Base-by-base conservation (phyloP, 2,888 invertebrate species). In the Anaspis maculata region DNA sequence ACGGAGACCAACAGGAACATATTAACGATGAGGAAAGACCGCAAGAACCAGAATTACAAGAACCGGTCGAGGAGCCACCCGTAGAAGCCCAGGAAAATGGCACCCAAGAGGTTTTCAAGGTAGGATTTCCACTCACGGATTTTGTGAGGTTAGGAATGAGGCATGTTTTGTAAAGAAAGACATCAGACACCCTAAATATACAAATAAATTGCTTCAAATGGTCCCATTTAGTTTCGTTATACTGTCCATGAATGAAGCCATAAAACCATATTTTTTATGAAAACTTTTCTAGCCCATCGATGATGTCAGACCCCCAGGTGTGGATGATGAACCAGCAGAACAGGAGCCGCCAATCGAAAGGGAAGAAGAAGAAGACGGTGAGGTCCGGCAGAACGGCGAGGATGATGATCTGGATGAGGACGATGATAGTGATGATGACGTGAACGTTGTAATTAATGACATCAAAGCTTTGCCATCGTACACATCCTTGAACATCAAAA, bases 361-460 rank as follows among this genome's bases (percentile, higher is more conserved):
- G 32, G 62, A 72, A 53, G 61, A 72, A 49, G 65, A 71, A 50
- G 66, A 74, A 59, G 68, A 74, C 39, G 60, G 67, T 36, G 62
- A 72, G 12, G 34, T 25, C 3, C 30, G n/a, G 45, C 69, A 62
- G 37, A 62, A 63, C 35, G 69, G 60, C 1, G 68, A 67, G 26
- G 68, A 67, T 25, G 69, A 67, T 31, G 68, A 68, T 37, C 71
- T 70, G 32, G 49, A 59, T 22, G 59, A 59, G 9, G 62, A 62
- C 2, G 84, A 85, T 42, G 82, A 83, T 52, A 80, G 80, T 45
- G 89, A 83, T 41, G 83, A 90, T 58, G 86, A 89, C 57, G 82
- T 92, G 5, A 87, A 92, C 67, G 90, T 95, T 40, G 90, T 91
- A 1, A 94, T 95, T 52, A 92, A 91, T 2, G 91, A 87, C 55